Conservation (phyloP, 2,888 invertebrate species). For the Caenorhabditis angaria region DNA sequence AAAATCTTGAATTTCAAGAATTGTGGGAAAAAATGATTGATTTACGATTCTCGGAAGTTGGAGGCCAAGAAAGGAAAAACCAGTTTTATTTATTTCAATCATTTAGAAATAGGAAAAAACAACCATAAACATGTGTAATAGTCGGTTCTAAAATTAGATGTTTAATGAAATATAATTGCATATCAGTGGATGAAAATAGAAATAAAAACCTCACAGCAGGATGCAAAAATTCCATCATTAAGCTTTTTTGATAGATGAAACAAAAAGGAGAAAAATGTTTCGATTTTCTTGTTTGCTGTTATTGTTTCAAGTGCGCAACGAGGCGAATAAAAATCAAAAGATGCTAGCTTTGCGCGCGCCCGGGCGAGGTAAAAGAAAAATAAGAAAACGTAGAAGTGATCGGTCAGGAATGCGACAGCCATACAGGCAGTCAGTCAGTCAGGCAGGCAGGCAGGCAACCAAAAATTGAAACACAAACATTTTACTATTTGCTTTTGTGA, state of each 20-base stretch:
- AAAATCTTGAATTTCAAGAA: not conserved
- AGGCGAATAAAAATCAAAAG: conserved; percentile 6
- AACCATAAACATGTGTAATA: too few species aligned
- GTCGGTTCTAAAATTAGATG: too few species aligned
- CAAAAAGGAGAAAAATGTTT: not conserved
- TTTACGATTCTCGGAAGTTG: not conserved
- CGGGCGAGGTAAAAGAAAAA: not conserved
- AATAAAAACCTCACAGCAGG: too few species aligned
- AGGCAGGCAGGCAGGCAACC: not conserved
- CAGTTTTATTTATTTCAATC: not conserved
- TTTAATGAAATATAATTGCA: too few species aligned
- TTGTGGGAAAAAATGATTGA: not conserved
- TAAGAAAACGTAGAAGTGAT: conserved; percentile 14
- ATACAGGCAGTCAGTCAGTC: conserved; percentile 10
- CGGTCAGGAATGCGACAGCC: conserved; percentile 24
- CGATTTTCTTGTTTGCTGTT: conserved; percentile 4
- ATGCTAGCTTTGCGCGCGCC: not conserved
- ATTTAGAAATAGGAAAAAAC: too few species aligned
- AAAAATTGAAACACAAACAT: not conserved
- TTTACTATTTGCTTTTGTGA: conserved; percentile 2
- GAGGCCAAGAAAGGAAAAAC: not conserved
- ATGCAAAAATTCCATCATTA: too few species aligned
- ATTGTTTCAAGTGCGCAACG: not conserved
- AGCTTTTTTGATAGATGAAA: not conserved
- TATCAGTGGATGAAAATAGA: too few species aligned